Evolutionary conservation across 30 jellyfish, hydroid and myxozoan species (phyloP), one percentile per base, ranked within the genome.

Genomic region (Sanderia malayensis): DNA sequence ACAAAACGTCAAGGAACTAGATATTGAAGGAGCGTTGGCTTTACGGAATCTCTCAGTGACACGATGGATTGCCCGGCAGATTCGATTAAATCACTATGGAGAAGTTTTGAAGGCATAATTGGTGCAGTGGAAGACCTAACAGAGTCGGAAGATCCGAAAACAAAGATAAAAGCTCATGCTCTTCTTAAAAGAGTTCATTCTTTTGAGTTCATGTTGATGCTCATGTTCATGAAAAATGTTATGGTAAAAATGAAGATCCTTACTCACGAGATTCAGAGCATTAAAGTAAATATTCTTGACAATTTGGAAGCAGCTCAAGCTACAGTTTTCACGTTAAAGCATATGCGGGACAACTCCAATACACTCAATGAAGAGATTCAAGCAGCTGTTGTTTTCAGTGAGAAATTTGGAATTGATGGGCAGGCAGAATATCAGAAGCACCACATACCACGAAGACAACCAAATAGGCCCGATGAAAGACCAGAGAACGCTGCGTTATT

Each of bases 11-110:
- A 60, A 60, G 25, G 72, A 60, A 4, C 72, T 25, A 19, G 72
- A 60, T 60, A 60, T 60, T 23, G 47, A 27, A 4, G 46, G 46
- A 25, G 72, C 72, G 7, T 52, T 60, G 45, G 47, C 9, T 6
- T 60, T 60, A 30, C 9, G 72, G 25, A 60, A 60, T 22, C 47
- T 60, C 3, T 60, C 72, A 6, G 19, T 30, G 47, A 60, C 45
- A 27, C 7, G 72, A 25, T 60, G 72, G 72, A 60, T 60, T 25
- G 72, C 72, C n/a, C 72, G 72, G 72, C 72, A 25, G 72, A 60
- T 25, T 60, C 72, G 2, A 60, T 60, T 22, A 25, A 19, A 13
- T 7, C 72, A 7, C 55, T 60, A 2, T 60, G 45, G 67, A 53
- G 30, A 24, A 24, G 31, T n/a, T 53, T 53, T 53, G 67, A n/a